phyloP scores from a whole-genome alignment of 2,888 invertebrate genomes.

The Drosophila falleni region DNA sequence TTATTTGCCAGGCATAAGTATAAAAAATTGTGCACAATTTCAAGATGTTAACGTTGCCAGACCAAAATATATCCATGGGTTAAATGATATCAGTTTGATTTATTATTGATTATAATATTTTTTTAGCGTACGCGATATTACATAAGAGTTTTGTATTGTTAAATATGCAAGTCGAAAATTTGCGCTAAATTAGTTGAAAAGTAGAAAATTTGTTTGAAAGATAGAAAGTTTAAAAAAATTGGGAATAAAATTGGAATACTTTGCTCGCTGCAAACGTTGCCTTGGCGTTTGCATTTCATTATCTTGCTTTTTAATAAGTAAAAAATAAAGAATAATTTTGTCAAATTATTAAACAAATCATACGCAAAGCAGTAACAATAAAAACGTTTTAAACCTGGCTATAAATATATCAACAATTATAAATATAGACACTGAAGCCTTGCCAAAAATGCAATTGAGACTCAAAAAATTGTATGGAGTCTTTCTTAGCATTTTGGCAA shows the following conservation, averaged over 20 bases:
- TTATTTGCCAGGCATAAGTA: slow-evolving; percentile 60
- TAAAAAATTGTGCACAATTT: slow-evolving; percentile 72
- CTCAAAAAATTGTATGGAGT: neutral
- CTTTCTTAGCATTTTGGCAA: slow-evolving; percentile 69
- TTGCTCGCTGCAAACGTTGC: slow-evolving; percentile 71
- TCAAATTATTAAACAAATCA: slow-evolving; percentile 39
- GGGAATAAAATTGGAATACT: slow-evolving; percentile 62
- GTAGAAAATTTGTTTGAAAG: slow-evolving; percentile 23
- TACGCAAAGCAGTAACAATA: slow-evolving; percentile 44
- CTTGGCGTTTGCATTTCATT: slow-evolving; percentile 65
- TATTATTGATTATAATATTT: slow-evolving; percentile 17
- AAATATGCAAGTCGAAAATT: slow-evolving; percentile 69
- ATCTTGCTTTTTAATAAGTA: slow-evolving; percentile 16
- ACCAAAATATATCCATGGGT: slow-evolving; percentile 78
- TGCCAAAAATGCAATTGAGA: slow-evolving; percentile 44
- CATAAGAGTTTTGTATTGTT: slow-evolving; percentile 54
- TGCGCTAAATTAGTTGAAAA: slow-evolving; percentile 71
- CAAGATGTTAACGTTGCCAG: slow-evolving; percentile 79
- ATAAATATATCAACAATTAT: slow-evolving; percentile 24
- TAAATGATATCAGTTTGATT: slow-evolving; percentile 59
- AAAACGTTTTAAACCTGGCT: slow-evolving; percentile 41
- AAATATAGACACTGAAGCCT: slow-evolving; percentile 48
- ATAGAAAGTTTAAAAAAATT: slow-evolving; percentile 47
- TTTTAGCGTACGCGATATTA: slow-evolving; percentile 69
- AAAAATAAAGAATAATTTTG: slow-evolving; percentile 16